Percentiles rank a stretch among this genome's conserved stretches.
Conservation (phyloP, 2,797 vertebrate genomes). For the Ibycter americanus region DNA sequence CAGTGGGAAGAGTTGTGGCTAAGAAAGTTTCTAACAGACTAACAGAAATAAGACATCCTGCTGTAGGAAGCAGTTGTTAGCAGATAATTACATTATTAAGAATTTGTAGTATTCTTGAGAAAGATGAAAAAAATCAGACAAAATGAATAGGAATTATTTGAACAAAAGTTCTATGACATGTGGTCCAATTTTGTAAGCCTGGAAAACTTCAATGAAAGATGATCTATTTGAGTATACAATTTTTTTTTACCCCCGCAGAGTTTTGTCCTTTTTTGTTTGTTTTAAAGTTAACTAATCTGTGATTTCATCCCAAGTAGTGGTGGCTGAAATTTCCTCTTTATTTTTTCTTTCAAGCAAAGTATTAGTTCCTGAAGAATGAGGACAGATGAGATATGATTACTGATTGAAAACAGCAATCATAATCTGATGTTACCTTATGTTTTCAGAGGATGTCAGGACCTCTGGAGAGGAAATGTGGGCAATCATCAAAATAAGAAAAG, state of each 20-base stretch:
- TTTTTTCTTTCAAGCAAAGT: not conserved
- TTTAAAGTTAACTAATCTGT: not conserved
- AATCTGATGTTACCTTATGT: not conserved
- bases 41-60: not conserved
- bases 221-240: not conserved
- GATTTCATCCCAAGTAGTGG: not conserved
- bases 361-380: not conserved
- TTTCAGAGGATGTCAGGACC: not conserved
- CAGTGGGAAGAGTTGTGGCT: not conserved
- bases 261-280: not conserved
- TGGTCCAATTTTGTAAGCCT: not conserved
- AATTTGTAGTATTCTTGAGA: not conserved
- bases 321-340: not conserved
- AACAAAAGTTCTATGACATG: not conserved
- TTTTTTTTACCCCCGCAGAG: not conserved
- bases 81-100: not conserved
- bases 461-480: not conserved
- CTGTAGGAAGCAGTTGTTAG: not conserved
- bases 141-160: not conserved
- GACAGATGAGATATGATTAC: not conserved
- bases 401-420: not conserved
- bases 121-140: not conserved
- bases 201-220: not conserved
- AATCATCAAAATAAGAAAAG: not conserved
- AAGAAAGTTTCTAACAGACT: not conserved